Base-by-base conservation (phyloP, 2,113 vertebrate species). In the Petromus typicus region DNA sequence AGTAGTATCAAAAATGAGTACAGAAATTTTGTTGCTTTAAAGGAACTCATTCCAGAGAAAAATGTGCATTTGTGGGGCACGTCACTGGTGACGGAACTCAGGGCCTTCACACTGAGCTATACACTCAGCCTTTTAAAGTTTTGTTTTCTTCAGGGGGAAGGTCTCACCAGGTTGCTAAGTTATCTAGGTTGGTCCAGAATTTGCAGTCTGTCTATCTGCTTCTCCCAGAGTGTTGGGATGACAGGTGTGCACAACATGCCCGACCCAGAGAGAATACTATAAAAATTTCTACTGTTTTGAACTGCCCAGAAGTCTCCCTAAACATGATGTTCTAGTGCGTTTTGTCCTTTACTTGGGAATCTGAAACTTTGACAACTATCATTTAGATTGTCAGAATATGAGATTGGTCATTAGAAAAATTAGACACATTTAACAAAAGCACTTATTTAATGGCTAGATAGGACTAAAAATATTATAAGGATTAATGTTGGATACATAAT, bases 331-430 rank as follows among this genome's bases (percentile, higher is more conserved):
- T 57, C 71, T 66, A 71, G 22, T 64, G 54, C 40, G 37, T 20
- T 93, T 88, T 79, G 43, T 64, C 27, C 63, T 71, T 80, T 93
- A 95, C 63, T 87, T 84, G 64, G 83, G 88, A 76, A 76, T 45
- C 56, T 71, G 27, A 83, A 79, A 91, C 88, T 34, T 7, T 8
- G 84, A 91, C 48, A 66, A 63, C 56, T 80, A 40, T 20, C 12
- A 88, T 69, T 76, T 40, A 37, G 8, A 78, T 86, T 37, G 34
- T 23, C 27, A 51, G 37, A 48, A 27, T 9, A 40, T 27, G 30
- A 48, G 51, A 59, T 8, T 20, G n/a, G 12, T 82, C 13, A 64
- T 30, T 1, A 92, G n/a, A 89, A 54, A 79, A 92, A 63, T 57
- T 9, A 43, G 64, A 7, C 69, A 69, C 56, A 71, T 71, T 78